phyloP scores from a whole-genome alignment of 2,113 vertebrate species.

The Tringa solitaria region DNA sequence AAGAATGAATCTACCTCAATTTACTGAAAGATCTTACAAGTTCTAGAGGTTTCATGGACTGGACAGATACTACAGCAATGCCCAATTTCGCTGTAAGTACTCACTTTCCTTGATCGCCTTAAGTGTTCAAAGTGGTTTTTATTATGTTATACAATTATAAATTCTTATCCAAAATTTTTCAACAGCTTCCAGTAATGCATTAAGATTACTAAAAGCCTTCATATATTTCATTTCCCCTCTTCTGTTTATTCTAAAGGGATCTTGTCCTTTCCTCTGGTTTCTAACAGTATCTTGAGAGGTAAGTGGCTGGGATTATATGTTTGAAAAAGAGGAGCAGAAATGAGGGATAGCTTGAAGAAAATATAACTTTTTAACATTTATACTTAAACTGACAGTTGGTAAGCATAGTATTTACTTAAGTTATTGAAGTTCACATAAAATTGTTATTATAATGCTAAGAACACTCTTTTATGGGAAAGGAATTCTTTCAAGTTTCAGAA shows the following conservation, averaged over 20 bases:
- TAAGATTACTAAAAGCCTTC: neutral
- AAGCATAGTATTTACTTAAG: neutral
- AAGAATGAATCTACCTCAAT: neutral
- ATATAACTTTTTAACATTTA: neutral
- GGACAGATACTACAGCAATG: neutral
- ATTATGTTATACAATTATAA: neutral
- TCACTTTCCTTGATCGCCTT: neutral
- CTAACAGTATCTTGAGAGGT: neutral
- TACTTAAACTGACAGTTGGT: neutral
- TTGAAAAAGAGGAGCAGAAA: neutral
- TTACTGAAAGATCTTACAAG: neutral
- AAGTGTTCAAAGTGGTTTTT: neutral
- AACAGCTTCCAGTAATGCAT: neutral
- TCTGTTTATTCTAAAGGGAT: neutral
- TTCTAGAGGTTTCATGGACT: neutral
- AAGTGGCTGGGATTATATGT: neutral
- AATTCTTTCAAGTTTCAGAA: neutral
- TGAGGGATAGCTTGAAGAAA: neutral
- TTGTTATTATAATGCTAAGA: neutral
- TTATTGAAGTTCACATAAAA: neutral
- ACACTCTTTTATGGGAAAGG: neutral
- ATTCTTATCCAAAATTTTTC: neutral
- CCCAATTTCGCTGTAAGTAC: neutral
- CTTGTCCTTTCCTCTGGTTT: neutral
- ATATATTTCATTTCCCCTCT: neutral